A percentile compares a stretch with the other conserved stretches of the same genome.
Conservation (phyloP, 2,113 vertebrate species). For the Misgurnus mizolepis region DNA sequence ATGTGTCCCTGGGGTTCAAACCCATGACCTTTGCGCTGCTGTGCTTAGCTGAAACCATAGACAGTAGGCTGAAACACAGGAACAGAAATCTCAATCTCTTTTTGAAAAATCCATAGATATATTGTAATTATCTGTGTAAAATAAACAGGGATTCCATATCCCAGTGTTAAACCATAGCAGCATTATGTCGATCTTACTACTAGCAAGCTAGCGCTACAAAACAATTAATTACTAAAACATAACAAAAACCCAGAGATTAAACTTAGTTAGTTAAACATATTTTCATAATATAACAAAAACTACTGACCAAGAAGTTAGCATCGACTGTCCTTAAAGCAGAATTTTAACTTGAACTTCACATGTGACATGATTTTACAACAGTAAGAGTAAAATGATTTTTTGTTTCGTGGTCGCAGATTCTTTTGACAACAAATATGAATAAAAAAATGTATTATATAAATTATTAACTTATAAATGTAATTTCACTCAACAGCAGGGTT, state of each 20-base stretch:
- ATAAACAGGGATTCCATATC: not conserved
- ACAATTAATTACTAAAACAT: too few species aligned
- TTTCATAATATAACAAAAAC: not conserved
- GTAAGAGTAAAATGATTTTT: too few species aligned
- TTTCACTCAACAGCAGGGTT: too few species aligned
- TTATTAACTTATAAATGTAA: not conserved
- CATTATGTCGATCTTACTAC: not conserved
- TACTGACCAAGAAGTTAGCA: not conserved
- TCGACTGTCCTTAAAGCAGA: not conserved
- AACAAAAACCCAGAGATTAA: not conserved
- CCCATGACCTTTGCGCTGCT: too few species aligned
- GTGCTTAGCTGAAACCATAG: too few species aligned
- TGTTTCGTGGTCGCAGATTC: conserved; percentile 4
- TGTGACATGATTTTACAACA: not conserved
- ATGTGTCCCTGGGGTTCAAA: too few species aligned
- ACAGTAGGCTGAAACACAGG: too few species aligned
- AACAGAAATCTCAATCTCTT: too few species aligned
- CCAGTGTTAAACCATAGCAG: not conserved
- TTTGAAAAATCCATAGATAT: not conserved
- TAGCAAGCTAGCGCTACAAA: not conserved
- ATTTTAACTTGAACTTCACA: not conserved
- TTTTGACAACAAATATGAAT: not conserved
- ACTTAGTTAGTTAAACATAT: not conserved
- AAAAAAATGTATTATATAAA: not conserved
- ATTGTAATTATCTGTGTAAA: not conserved